A percentile compares a stretch with the other conserved stretches of the same genome.
These are phyloP conservation scores for Syngnathus rostellatus DNA, from an alignment of 2,797 vertebrate species.

Conservation along the genomic window DNA sequence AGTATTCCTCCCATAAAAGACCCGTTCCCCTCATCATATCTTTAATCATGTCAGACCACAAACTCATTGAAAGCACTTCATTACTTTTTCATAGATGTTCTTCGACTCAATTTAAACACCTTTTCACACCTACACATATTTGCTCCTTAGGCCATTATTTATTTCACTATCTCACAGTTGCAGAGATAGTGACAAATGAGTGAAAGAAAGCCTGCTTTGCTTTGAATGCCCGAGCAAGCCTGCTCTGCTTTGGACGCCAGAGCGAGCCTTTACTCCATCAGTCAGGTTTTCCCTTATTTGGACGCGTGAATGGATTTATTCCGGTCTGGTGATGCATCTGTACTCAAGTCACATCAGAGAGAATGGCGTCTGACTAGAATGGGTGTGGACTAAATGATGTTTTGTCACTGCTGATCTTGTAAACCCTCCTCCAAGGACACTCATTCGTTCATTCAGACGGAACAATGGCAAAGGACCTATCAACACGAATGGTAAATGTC, in stretches of 20 bases:
- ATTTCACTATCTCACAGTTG: slow-evolving; percentile 34
- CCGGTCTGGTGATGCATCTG: slow-evolving; percentile 24
- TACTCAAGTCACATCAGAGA: slow-evolving; percentile 34
- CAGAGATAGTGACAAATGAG: slow-evolving; percentile 39
- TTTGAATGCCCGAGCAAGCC: slow-evolving; percentile 35
- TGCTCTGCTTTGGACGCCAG: slow-evolving; percentile 21
- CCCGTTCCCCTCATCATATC: slow-evolving; percentile 27
- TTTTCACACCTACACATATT: slow-evolving; percentile 13
- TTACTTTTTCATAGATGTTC: slow-evolving; percentile 45
- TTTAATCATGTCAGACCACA: slow-evolving; percentile 31
- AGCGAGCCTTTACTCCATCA: slow-evolving; percentile 31
- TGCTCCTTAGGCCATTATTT: slow-evolving; percentile 46
- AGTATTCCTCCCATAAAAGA: slow-evolving; percentile 28
- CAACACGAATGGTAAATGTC: neutral
- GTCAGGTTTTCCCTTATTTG: slow-evolving; percentile 28
- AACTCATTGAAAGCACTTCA: slow-evolving; percentile 45
- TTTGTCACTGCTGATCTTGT: slow-evolving; percentile 42
- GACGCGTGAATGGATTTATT: slow-evolving; percentile 36
- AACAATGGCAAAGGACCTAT: slow-evolving; percentile 3
- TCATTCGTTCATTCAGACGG: slow-evolving; percentile 13
- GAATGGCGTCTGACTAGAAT: slow-evolving; percentile 24
- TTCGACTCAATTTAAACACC: slow-evolving; percentile 15
- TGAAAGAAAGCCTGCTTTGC: slow-evolving; percentile 25
- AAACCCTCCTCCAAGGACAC: slow-evolving; percentile 8
- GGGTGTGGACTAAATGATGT: slow-evolving; percentile 43